Evolutionary conservation across 2,888 invertebrate species (phyloP), one percentile per base, ranked within the genome.

Genomic region (Lysandra bellargus): DNA sequence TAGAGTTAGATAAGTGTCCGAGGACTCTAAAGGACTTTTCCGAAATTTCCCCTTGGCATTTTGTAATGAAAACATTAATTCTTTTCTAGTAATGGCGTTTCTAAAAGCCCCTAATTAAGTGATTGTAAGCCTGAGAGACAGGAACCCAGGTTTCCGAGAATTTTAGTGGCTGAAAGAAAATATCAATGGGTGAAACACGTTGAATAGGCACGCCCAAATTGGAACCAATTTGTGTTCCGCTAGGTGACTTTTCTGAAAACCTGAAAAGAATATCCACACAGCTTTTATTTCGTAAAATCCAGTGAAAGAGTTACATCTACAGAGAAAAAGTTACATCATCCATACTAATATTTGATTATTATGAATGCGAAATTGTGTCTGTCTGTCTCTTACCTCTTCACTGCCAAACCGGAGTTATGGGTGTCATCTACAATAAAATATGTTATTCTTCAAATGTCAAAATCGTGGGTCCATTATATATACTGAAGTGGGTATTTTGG

Each of bases 21-120:
- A 69, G 14, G 14, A 33, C 69, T 14, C 23, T 33, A 14, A 69
- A 69, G 33, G 69, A 5, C 14, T 5, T 64, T 64, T 69, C 4
- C 57, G 17, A 37, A 33, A 69, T 33, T 30, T 33, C 6, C 33
- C 33, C 17, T 69, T 4, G 33, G 33, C 33, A 1, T 37, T 6
- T 37, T 14, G 4, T 33, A 69, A 69, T 69, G 33, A 69, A 33
- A 14, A 6, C 33, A 37, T 69, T 23, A 23, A 23, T 69, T 69
- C 69, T 33, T 33, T 37, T 33, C 69, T 33, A 69, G 5, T 37
- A 37, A 33, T 33, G 33, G 33, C 69, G 2, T 64, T 9, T 30
- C 69, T 69, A 33, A 69, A 69, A 69, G 33, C 33, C 69, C 69
- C 69, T 69, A 33, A 69, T 69, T 37, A 37, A 69, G 69, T 17